These are phyloP conservation scores for Eumaeus atala DNA, from an alignment of 1,140 invertebrate species.

Conservation along the genomic window DNA sequence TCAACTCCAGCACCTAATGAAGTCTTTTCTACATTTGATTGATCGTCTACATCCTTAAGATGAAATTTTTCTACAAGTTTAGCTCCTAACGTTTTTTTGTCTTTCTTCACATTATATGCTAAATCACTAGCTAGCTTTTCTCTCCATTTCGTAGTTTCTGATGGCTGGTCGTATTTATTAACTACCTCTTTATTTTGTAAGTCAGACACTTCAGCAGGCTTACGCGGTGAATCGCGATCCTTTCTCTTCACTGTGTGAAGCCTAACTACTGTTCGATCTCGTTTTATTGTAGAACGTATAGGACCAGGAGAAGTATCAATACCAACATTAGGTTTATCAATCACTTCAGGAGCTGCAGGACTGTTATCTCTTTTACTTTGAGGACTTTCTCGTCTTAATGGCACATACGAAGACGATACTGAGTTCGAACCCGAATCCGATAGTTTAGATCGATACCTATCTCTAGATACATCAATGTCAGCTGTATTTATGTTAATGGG, in stretches of 20 bases:
- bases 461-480: conserved; percentile 86
- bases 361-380: conserved; percentile 36
- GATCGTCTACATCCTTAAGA: conserved; percentile 77
- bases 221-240: conserved; percentile 73
- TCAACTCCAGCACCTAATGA: background rate
- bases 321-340: conserved; percentile 58
- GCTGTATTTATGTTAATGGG: conserved; percentile 85
- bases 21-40: conserved; percentile 12
- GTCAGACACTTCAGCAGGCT: conserved; percentile 30
- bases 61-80: conserved; percentile 84
- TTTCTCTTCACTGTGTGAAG: conserved; percentile 78
- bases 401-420: conserved; percentile 8
- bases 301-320: conserved; percentile 55
- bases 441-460: conserved; percentile 71
- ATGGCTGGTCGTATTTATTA: conserved; percentile 30
- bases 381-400: conserved; percentile 29
- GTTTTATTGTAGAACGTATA: conserved; percentile 76
- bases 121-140: conserved; percentile 77
- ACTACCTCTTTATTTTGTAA: conserved; percentile 19
- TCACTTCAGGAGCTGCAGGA: conserved; percentile 48
- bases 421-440: conserved; percentile 18
- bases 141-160: conserved; percentile 69
- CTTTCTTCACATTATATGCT: conserved; percentile 58
- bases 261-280: conserved; percentile 82
- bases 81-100: conserved; percentile 81